Evolutionary conservation across 1,140 invertebrate genomes (phyloP).

Genomic region (Leucophenga varia): DNA sequence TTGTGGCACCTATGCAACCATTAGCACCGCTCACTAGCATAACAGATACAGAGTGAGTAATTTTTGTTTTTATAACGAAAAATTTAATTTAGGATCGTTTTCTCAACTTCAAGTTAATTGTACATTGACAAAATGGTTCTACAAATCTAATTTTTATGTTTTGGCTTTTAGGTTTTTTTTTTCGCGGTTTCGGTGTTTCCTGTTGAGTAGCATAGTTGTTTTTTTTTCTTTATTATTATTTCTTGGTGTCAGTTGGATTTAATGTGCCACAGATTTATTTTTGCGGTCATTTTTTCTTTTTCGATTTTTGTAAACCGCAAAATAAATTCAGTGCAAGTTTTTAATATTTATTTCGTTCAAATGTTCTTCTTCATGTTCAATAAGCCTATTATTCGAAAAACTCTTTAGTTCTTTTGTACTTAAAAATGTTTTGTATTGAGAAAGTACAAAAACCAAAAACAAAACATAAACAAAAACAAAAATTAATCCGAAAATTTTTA

Average conservation of each 20-base stretch:
- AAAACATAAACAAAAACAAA: too few species aligned
- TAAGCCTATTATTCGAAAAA: too few species aligned
- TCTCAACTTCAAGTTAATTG: background rate
- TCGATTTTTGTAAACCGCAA: too few species aligned
- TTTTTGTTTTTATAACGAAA: background rate
- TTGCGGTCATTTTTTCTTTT: too few species aligned
- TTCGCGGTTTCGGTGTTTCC: constrained; percentile 5
- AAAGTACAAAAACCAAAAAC: too few species aligned
- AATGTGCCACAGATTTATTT: too few species aligned
- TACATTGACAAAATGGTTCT: background rate
- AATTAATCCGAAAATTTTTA: background rate
- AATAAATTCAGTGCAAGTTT: too few species aligned
- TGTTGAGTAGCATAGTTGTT: constrained; percentile 11
- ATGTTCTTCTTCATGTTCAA: too few species aligned
- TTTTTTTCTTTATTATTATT: constrained; percentile 7
- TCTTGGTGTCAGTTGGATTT: constrained; percentile 7
- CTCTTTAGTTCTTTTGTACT: too few species aligned
- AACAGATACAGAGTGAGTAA: constrained; percentile 64
- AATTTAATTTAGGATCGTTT: too few species aligned
- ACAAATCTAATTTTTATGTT: background rate
- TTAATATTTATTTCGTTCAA: too few species aligned
- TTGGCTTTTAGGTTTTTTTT: constrained; percentile 1
- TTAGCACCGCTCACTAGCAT: constrained; percentile 63
- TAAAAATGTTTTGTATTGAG: too few species aligned
- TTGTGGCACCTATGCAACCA: constrained; percentile 58